phyloP scores from a whole-genome alignment of 2,797 vertebrate genomes.

The Adelosebastes latens region DNA sequence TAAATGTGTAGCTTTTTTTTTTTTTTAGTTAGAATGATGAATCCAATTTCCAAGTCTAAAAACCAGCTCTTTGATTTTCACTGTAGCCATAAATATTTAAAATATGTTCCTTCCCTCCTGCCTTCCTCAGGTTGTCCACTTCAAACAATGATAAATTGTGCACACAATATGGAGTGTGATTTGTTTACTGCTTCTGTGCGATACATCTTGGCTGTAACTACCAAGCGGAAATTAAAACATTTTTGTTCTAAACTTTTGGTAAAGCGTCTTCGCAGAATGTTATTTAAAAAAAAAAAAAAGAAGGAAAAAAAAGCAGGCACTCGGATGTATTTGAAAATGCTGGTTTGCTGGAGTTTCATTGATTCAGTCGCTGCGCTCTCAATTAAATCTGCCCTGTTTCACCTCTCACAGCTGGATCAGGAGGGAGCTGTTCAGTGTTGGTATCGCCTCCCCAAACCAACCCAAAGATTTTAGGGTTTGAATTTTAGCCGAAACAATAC shows the following conservation, averaged over 20 bases:
- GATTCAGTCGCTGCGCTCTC: not conserved
- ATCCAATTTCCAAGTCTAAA: not conserved
- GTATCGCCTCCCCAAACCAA: not conserved
- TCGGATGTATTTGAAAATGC: not conserved
- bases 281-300: not conserved
- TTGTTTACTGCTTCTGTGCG: not conserved
- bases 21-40: not conserved
- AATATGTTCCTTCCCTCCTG: not conserved
- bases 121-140: not conserved
- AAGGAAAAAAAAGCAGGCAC: not conserved
- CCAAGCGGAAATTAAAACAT: not conserved
- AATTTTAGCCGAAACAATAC: not conserved
- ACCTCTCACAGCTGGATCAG: not conserved
- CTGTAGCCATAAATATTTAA: slow-evolving; percentile 3
- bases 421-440: not conserved
- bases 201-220: not conserved
- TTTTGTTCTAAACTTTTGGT: not conserved
- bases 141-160: not conserved
- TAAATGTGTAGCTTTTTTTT: not conserved
- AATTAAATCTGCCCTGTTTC: not conserved
- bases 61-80: not conserved
- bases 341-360: not conserved
- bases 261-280: not conserved
- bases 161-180: not conserved
- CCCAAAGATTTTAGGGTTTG: not conserved